phyloP scores from a whole-genome alignment of 1,140 invertebrate species.

The Andrena cerasifolii region DNA sequence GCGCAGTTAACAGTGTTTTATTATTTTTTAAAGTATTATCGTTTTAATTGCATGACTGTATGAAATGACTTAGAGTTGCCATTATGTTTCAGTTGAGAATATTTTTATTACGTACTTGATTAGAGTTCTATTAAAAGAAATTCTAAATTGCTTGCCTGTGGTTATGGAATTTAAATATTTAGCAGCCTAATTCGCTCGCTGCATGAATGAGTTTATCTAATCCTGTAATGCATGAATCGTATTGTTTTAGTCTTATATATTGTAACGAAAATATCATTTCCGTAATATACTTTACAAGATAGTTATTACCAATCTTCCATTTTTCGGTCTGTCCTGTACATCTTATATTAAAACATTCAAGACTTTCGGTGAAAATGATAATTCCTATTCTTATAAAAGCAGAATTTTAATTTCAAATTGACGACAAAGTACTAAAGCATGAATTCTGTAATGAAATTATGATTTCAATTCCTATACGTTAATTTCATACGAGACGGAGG shows the following conservation, averaged over 20 bases:
- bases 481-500: background rate
- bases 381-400: background rate
- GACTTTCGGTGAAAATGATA: background rate
- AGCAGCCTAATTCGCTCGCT: constrained; percentile 74
- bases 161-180: constrained; percentile 69
- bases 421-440: constrained; percentile 17
- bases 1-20: background rate
- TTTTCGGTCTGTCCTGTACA: background rate
- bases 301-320: background rate
- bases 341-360: background rate
- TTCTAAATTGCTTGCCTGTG: constrained; percentile 65
- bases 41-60: constrained; percentile 54
- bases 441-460: constrained; percentile 24
- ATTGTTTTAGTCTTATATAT: constrained; percentile 2
- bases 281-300: background rate
- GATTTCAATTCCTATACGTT: constrained; percentile 7
- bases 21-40: constrained; percentile 2
- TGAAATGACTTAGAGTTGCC: constrained; percentile 56
- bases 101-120: constrained; percentile 47
- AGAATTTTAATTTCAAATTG: background rate
- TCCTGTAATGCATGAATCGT: constrained; percentile 34
- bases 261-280: background rate
- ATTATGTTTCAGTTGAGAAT: constrained; percentile 62
- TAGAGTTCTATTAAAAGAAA: constrained; percentile 49
- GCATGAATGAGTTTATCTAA: constrained; percentile 56